Evolutionary conservation across 1,140 invertebrate genomes (phyloP).

Genomic region (Scaptomyza montana): DNA sequence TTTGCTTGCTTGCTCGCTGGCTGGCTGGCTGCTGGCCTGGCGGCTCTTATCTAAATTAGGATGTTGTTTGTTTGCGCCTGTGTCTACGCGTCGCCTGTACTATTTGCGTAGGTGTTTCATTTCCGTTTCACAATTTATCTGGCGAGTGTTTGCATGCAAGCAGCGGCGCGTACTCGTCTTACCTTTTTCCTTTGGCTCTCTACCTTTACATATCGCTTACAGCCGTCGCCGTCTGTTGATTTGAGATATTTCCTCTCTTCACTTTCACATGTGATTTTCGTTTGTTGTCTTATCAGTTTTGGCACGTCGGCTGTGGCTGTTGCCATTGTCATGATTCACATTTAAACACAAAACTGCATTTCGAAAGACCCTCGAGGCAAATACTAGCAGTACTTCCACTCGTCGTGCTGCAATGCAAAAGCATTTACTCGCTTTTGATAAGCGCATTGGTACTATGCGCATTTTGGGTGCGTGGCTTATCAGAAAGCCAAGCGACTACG

Average conservation of each 20-base stretch:
- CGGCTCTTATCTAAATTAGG: constrained; percentile 82
- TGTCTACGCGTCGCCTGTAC: constrained; percentile 71
- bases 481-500: constrained; percentile 50
- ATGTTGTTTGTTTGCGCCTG: constrained; percentile 80
- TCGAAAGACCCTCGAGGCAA: constrained; percentile 5
- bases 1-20: constrained; percentile 1
- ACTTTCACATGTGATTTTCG: constrained; percentile 72
- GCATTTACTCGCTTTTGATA: constrained; percentile 39
- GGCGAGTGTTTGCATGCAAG: constrained; percentile 63
- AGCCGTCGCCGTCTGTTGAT: constrained; percentile 12
- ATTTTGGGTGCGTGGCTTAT: constrained; percentile 70
- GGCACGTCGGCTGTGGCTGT: constrained; percentile 23
- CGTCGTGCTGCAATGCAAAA: constrained; percentile 36
- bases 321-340: constrained; percentile 53
- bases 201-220: constrained; percentile 9
- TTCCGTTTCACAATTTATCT: constrained; percentile 82
- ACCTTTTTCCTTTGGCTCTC: constrained; percentile 52
- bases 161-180: constrained; percentile 47
- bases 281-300: constrained; percentile 70
- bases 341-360: constrained; percentile 58
- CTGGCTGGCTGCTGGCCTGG: constrained; percentile 29
- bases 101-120: constrained; percentile 83
- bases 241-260: constrained; percentile 46
- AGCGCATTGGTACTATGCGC: constrained; percentile 39
- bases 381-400: constrained; percentile 18